phyloP scores from a whole-genome alignment of 2,888 invertebrate genomes.

The Drosophila basisetae region DNA sequence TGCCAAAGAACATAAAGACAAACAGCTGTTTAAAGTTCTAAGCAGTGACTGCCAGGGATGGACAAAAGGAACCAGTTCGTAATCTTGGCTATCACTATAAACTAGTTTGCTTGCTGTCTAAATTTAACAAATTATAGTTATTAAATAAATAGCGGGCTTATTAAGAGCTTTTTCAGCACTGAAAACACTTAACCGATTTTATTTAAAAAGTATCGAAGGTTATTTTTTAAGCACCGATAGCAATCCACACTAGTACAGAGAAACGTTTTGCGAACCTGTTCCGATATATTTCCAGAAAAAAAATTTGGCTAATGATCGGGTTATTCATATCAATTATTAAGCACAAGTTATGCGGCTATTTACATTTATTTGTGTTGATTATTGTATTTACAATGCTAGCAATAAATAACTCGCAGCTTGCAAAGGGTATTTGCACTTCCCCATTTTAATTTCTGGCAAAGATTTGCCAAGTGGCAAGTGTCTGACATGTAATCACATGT shows the following conservation, averaged over 20 bases:
- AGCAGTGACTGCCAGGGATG: conserved; percentile 32
- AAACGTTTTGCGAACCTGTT: background rate
- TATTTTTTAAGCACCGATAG: background rate
- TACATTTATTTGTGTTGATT: no score
- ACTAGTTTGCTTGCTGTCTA: background rate
- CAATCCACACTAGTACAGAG: background rate
- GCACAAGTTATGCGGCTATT: background rate
- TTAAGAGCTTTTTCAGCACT: background rate
- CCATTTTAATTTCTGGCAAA: no score
- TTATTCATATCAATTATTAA: background rate
- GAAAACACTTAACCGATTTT: background rate
- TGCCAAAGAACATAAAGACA: conserved; percentile 21
- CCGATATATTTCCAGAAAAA: no score
- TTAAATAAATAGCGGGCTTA: background rate
- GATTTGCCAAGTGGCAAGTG: background rate
- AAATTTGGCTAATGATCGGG: background rate
- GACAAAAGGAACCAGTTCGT: background rate
- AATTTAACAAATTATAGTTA: background rate
- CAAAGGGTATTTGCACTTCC: conserved; percentile 13
- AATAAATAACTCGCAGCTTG: background rate
- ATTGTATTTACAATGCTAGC: background rate
- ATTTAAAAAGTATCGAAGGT: conserved; percentile 18
- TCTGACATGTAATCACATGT: conserved; percentile 26
- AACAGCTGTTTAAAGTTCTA: conserved; percentile 49
- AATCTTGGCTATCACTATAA: background rate